Evolutionary conservation across 2,113 vertebrate species (phyloP).

Genomic region (Oenanthe melanoleuca): DNA sequence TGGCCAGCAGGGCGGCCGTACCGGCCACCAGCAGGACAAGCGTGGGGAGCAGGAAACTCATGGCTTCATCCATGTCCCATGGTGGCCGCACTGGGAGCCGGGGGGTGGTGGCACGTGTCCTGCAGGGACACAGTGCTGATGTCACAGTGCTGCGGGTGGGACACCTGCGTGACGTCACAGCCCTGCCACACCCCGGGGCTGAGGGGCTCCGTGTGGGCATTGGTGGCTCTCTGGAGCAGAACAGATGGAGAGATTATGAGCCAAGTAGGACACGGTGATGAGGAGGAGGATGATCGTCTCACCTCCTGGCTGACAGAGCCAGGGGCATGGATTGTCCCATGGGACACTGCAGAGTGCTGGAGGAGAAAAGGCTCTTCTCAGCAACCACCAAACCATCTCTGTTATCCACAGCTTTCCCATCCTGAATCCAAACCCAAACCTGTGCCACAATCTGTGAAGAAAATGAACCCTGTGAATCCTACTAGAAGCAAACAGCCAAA

Average conservation of each 20-base stretch:
- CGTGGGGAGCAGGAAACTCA: not conserved
- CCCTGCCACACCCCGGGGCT: rapidly evolving
- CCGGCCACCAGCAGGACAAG: not conserved
- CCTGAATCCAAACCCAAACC: not conserved
- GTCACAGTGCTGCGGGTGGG: too few relatives aligned
- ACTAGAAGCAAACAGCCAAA: not conserved
- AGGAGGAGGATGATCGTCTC: not conserved
- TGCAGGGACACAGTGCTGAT: too few relatives aligned
- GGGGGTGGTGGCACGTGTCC: too few relatives aligned
- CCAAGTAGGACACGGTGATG: not conserved
- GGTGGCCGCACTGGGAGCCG: too few relatives aligned
- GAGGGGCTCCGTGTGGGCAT: not conserved
- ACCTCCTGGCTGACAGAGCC: not conserved
- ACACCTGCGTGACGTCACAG: too few relatives aligned
- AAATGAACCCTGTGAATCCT: not conserved
- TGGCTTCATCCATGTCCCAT: not conserved
- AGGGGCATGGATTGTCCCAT: not conserved
- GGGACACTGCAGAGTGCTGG: not conserved
- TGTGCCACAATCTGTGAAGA: not conserved
- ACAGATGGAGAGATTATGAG: not conserved
- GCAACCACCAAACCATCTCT: not conserved
- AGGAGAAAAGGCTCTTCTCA: not conserved
- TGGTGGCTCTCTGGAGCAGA: not conserved
- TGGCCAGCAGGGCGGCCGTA: not conserved
- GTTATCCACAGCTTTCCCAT: not conserved